These are phyloP conservation scores for Patella caerulea DNA, from an alignment of 2,888 invertebrate species.

Conservation along the genomic window DNA sequence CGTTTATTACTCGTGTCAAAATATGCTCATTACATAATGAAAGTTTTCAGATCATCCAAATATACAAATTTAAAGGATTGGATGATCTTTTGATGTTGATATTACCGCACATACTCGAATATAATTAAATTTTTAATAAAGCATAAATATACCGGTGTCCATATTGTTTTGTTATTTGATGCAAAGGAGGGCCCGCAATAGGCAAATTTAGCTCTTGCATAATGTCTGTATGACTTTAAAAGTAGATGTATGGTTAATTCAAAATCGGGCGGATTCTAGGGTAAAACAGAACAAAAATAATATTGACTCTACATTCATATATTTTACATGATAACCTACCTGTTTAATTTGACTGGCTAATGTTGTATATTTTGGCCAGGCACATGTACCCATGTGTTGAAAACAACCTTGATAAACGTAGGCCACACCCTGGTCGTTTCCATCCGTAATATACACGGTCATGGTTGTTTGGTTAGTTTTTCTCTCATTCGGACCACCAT, in stretches of 20 bases:
- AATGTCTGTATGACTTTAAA: no score
- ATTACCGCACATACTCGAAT: no score
- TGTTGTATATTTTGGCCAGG: slow-evolving; percentile 41
- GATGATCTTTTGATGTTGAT: no score
- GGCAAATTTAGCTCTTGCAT: no score
- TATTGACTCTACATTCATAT: neutral
- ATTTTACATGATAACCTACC: neutral
- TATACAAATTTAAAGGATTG: no score
- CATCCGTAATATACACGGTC: slow-evolving; percentile 37
- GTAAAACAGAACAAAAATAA: neutral
- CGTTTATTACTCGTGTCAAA: no score
- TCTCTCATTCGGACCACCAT: neutral
- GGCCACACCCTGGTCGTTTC: slow-evolving; percentile 45
- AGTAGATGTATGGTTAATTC: neutral
- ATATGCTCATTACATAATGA: no score
- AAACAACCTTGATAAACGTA: slow-evolving; percentile 42
- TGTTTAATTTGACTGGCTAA: slow-evolving; percentile 27
- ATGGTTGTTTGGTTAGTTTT: slow-evolving; percentile 15
- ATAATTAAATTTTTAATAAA: no score
- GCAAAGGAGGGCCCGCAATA: no score
- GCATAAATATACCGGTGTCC: no score
- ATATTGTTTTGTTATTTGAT: no score
- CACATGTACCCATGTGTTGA: slow-evolving; percentile 32
- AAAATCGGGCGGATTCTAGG: neutral
- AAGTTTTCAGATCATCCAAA: no score